Evolutionary conservation across 2,113 vertebrate species (phyloP).

Genomic region (Calyptomena viridis): DNA sequence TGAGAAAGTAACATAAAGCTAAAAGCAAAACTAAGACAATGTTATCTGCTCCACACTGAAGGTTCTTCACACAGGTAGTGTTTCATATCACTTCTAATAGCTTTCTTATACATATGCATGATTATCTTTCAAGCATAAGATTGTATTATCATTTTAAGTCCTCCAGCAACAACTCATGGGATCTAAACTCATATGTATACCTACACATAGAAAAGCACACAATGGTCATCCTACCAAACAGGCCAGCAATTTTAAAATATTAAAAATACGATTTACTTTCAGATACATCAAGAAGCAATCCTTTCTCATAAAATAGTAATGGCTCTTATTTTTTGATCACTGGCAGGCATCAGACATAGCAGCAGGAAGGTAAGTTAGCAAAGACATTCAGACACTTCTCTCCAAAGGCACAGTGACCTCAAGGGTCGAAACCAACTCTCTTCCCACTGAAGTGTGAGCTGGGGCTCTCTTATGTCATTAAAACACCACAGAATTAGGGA

Average conservation of each 20-base stretch:
- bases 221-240: not conserved
- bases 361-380: conserved; percentile 21
- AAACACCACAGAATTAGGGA: not conserved
- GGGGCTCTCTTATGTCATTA: not conserved
- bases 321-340: conserved; percentile 14
- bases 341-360: conserved; percentile 15
- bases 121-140: not conserved
- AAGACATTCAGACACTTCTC: conserved; percentile 2
- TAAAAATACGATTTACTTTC: not conserved
- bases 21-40: not conserved
- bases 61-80: not conserved
- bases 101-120: not conserved
- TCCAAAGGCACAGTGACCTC: conserved; percentile 30
- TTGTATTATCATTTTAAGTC: not conserved
- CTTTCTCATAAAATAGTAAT: conserved; percentile 54
- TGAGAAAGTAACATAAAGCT: not conserved
- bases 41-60: not conserved
- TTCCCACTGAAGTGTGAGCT: not conserved
- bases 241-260: conserved; percentile 27
- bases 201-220: not conserved
- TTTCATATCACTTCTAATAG: not conserved
- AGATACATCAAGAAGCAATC: conserved; percentile 7
- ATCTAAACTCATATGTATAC: not conserved
- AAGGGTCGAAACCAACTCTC: not conserved
- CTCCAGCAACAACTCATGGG: not conserved